Conservation (phyloP, 2,113 vertebrate genomes). For the Aleadryas rufinucha region DNA sequence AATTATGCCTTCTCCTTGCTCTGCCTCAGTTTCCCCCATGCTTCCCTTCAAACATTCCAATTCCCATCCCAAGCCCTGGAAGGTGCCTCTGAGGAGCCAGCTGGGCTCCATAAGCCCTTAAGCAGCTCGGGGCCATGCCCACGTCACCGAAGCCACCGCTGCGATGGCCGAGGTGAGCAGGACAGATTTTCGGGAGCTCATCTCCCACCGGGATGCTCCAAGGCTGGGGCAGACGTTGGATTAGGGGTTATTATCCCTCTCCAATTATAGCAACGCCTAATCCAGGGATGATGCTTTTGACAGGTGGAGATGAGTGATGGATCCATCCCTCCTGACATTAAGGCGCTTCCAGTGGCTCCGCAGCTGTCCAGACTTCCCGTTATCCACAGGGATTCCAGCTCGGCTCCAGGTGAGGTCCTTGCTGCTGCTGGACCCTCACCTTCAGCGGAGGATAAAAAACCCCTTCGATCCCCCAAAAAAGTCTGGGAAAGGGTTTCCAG, state of each 20-base stretch:
- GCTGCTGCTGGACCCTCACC: neutral
- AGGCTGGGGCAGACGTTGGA: neutral
- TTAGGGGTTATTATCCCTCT: constrained; percentile 32
- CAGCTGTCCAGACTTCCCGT: fast-evolving
- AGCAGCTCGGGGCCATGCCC: neutral
- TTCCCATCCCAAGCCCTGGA: neutral
- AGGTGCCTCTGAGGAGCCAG: neutral
- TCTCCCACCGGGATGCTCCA: neutral
- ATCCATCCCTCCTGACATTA: neutral
- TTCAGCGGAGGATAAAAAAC: neutral
- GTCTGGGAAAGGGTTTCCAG: neutral
- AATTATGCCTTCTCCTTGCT: neutral
- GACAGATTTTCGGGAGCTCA: constrained; percentile 51
- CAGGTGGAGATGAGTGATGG: constrained; percentile 1
- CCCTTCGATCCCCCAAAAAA: neutral
- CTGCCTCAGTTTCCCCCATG: fast-evolving
- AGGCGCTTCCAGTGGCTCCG: neutral
- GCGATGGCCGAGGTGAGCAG: neutral
- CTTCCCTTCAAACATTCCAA: neutral
- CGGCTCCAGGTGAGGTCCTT: neutral
- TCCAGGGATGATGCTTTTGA: constrained; percentile 58
- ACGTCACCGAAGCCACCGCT: neutral
- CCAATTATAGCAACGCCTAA: constrained; percentile 33
- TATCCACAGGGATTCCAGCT: neutral
- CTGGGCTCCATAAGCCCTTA: constrained; percentile 34